These are phyloP conservation scores for Platyscapa corneri DNA, from an alignment of 1,140 invertebrate species.

Conservation along the genomic window DNA sequence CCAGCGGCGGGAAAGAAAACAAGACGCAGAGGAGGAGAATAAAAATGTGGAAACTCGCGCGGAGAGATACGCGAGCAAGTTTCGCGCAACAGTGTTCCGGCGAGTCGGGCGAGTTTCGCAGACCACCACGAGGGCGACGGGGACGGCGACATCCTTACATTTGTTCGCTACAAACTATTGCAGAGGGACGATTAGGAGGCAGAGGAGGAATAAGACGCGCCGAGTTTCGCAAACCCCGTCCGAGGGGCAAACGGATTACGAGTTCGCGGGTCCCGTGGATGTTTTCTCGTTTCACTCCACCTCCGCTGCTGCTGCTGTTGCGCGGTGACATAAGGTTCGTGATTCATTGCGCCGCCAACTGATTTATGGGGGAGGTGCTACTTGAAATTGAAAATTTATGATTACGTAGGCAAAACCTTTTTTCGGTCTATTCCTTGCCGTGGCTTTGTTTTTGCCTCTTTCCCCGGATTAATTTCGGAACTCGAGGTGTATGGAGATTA, in stretches of 20 bases:
- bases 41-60: background rate
- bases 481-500: background rate
- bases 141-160: background rate
- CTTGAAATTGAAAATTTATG: constrained; percentile 25
- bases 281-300: background rate
- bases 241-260: constrained; percentile 21
- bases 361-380: constrained; percentile 7
- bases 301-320: background rate
- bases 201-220: background rate
- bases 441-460: background rate
- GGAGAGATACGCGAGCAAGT: background rate
- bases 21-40: background rate
- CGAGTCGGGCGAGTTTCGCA: background rate
- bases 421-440: background rate
- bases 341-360: constrained; percentile 6
- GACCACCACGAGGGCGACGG: background rate
- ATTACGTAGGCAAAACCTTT: constrained; percentile 4
- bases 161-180: background rate
- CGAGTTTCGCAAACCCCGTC: background rate
- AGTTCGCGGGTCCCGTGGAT: too few species aligned
- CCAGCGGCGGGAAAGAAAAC: background rate
- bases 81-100: background rate
- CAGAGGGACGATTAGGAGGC: background rate
- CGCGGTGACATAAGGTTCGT: constrained; percentile 20
- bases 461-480: background rate